These are phyloP conservation scores for Ommatoiulus sabulosus DNA, from an alignment of 2,888 invertebrate species.

Conservation along the genomic window DNA sequence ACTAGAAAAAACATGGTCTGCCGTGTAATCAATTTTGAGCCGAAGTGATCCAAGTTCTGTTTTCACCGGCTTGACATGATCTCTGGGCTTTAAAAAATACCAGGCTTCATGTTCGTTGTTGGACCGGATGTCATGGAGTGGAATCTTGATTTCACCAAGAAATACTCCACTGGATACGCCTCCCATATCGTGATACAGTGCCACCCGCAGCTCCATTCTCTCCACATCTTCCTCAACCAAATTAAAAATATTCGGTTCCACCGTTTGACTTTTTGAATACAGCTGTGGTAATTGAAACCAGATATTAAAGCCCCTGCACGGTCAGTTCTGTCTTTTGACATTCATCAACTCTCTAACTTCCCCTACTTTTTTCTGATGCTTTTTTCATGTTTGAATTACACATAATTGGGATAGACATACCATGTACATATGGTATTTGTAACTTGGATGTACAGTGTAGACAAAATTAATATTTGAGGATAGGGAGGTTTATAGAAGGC, in stretches of 20 bases:
- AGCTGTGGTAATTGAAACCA: slow-evolving; percentile 57
- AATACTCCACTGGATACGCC: slow-evolving; percentile 84
- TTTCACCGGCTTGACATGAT: slow-evolving; percentile 58
- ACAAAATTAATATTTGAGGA: no score
- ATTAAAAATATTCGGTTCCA: slow-evolving; percentile 57
- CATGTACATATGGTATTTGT: no score
- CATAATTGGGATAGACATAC: no score
- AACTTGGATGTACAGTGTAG: no score
- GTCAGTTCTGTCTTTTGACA: not conserved
- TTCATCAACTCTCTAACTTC: not conserved
- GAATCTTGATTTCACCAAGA: slow-evolving; percentile 87
- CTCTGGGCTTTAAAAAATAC: slow-evolving; percentile 81
- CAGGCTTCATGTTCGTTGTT: slow-evolving; percentile 80
- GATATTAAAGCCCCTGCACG: slow-evolving; percentile 36
- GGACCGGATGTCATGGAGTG: slow-evolving; percentile 77
- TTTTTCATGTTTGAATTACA: no score
- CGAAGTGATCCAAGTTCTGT: slow-evolving; percentile 80
- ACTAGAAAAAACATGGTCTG: slow-evolving; percentile 88
- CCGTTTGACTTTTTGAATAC: slow-evolving; percentile 58
- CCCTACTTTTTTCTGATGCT: no score
- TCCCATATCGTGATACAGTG: slow-evolving; percentile 87
- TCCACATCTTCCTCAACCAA: slow-evolving; percentile 58
- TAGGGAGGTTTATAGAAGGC: no score
- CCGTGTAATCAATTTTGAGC: slow-evolving; percentile 86
- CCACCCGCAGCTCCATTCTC: slow-evolving; percentile 74